phyloP scores from a whole-genome alignment of 53 echinoderm and acorn worm species.

The Apostichopus leukothele region DNA sequence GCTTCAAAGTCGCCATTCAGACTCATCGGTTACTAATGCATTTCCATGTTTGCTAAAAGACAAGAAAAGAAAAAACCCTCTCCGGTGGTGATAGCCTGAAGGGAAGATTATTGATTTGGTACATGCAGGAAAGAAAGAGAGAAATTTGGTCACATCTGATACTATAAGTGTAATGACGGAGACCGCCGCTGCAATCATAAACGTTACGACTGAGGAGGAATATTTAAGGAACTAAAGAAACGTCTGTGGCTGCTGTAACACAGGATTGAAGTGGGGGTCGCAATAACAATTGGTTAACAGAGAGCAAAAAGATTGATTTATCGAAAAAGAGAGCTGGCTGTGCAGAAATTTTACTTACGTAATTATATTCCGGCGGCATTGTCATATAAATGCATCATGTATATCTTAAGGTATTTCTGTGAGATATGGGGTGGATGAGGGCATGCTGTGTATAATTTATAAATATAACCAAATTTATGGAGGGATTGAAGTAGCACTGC shows the following conservation, averaged over 20 bases:
- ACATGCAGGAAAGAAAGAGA: background rate
- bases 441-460: too few species aligned
- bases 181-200: background rate
- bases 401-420: too few species aligned
- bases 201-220: background rate
- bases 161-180: background rate
- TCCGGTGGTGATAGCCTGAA: background rate
- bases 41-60: conserved; percentile 12
- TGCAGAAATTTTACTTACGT: too few species aligned
- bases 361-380: too few species aligned
- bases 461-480: too few species aligned
- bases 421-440: too few species aligned
- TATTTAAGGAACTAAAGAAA: background rate
- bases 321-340: too few species aligned
- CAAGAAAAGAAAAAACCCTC: background rate
- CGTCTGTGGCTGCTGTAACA: background rate
- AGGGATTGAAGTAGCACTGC: too few species aligned
- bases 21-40: conserved; percentile 16
- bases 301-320: too few species aligned
- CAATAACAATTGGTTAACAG: too few species aligned
- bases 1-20: background rate
- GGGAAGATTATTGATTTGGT: conserved; percentile 14
- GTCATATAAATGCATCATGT: too few species aligned
- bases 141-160: background rate
- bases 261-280: background rate